phyloP scores from a whole-genome alignment of 1,140 invertebrate genomes.

The Oryzaephilus surinamensis region DNA sequence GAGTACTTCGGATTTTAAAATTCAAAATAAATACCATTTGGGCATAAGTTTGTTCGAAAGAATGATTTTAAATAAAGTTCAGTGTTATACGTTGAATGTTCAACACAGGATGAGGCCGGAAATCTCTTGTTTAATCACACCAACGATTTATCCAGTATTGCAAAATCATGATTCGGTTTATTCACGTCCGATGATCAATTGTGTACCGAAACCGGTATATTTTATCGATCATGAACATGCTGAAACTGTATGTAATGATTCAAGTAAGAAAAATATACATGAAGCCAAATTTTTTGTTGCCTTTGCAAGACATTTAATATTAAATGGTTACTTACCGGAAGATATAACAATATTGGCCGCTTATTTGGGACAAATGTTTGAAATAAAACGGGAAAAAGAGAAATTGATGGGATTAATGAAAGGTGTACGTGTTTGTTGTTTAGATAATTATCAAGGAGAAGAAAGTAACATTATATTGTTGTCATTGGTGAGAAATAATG shows the following conservation, averaged over 20 bases:
- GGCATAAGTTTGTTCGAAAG: conserved; percentile 67
- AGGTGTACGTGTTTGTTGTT: conserved; percentile 49
- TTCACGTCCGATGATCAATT: conserved; percentile 40
- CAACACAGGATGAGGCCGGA: conserved; percentile 61
- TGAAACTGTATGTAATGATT: conserved; percentile 43
- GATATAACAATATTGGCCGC: conserved; percentile 58
- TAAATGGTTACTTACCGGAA: conserved; percentile 45
- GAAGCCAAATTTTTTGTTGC: conserved; percentile 47
- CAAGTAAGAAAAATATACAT: conserved; percentile 45
- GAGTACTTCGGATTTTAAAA: conserved; percentile 45
- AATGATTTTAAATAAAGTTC: conserved; percentile 48
- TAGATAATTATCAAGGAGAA: conserved; percentile 81
- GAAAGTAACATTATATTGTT: conserved; percentile 76
- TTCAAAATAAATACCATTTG: conserved; percentile 47
- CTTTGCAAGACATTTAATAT: conserved; percentile 48
- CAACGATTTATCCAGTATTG: conserved; percentile 49
- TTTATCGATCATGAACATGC: conserved; percentile 47
- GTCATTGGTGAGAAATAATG: conserved; percentile 69
- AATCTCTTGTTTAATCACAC: conserved; percentile 48
- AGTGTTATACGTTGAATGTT: conserved; percentile 40
- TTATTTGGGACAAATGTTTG: conserved; percentile 53
- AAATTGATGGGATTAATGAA: conserved; percentile 23
- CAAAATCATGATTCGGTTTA: conserved; percentile 43
- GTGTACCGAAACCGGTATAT: conserved; percentile 46
- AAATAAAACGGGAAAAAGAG: conserved; percentile 37